A percentile compares a stretch with the other conserved stretches of the same genome.
These are phyloP conservation scores for Galendromus occidentalis DNA, from an alignment of 1,140 invertebrate genomes.

Conservation along the genomic window DNA sequence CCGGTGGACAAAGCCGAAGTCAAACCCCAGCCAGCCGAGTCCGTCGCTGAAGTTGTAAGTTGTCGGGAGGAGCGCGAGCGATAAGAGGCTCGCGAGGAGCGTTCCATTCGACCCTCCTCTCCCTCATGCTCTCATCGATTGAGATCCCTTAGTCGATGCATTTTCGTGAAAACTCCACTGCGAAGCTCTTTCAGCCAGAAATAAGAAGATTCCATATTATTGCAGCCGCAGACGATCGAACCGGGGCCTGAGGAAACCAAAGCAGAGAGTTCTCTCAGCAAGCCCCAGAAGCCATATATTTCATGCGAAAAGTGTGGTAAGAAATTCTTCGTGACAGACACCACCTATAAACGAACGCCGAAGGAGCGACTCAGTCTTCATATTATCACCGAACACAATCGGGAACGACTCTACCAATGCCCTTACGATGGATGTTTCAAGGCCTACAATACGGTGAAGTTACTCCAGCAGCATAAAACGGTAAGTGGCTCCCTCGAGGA, in stretches of 20 bases:
- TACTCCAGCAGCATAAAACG: not conserved
- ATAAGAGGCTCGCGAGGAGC: too few relatives aligned
- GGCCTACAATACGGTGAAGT: not conserved
- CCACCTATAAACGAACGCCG: not conserved
- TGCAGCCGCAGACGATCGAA: too few relatives aligned
- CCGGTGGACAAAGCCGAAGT: not conserved
- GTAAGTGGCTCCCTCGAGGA: not conserved
- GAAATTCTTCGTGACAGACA: slow-evolving; percentile 5
- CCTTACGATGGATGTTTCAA: not conserved
- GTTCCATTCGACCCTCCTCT: too few relatives aligned
- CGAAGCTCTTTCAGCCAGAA: too few relatives aligned
- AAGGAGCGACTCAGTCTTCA: not conserved
- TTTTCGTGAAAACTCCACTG: too few relatives aligned
- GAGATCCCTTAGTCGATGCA: too few relatives aligned
- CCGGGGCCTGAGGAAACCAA: too few relatives aligned
- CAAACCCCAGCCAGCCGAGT: not conserved
- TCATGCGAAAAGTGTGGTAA: not conserved
- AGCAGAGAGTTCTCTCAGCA: not conserved
- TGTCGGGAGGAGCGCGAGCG: too few relatives aligned
- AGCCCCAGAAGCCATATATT: not conserved
- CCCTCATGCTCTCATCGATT: too few relatives aligned
- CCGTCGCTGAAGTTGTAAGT: too few relatives aligned
- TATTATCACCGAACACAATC: not conserved
- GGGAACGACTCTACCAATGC: not conserved
- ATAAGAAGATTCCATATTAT: too few relatives aligned